Evolutionary conservation across 2,888 invertebrate genomes (phyloP), one percentile per base, ranked within the genome.

Genomic region (Alsophila aescularia): DNA sequence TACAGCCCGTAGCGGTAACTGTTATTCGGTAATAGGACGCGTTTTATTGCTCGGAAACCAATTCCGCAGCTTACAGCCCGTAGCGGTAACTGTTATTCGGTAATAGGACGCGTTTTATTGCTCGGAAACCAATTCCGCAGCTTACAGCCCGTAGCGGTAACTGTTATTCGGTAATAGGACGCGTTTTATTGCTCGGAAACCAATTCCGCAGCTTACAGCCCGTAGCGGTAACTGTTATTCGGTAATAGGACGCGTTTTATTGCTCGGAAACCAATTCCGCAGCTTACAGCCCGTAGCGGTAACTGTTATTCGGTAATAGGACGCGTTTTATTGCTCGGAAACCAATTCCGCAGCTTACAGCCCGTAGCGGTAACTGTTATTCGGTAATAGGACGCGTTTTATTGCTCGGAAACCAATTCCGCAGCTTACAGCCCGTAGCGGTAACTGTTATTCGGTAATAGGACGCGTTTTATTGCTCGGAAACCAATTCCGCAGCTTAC

Each of bases 151-250:
- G 40, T 50, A 55, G 50, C 50, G 50, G 40, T 55, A 35, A 55
- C 44, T 50, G 55, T 55, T 55, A 55, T 55, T 54, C 15, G 31
- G 36, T n/a, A 53, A 47, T 48, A 39, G 43, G 32, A 43, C 37
- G 43, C 42, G 32, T 49, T 48, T 43, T 43, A 54, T 49, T 48
- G 34, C 24, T 9, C 37, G 12, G 49, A 16, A 52, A 39, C 43
- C n/a, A n/a, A n/a, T n/a, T n/a, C n/a, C n/a, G 35, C 16, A 15
- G 21, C 43, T 39, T 16, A 44, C 16, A 29, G 44, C 34, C 15
- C 44, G 40, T 50, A 55, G 50, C 50, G 50, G 40, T 55, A 35
- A 55, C 44, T 50, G 55, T 55, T 55, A 55, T 55, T 54, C 15
- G 31, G 36, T n/a, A 53, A 47, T 48, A 39, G 43, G 32, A 43